phyloP scores from a whole-genome alignment of 2,113 vertebrate species.

The Pongo abelii region DNA sequence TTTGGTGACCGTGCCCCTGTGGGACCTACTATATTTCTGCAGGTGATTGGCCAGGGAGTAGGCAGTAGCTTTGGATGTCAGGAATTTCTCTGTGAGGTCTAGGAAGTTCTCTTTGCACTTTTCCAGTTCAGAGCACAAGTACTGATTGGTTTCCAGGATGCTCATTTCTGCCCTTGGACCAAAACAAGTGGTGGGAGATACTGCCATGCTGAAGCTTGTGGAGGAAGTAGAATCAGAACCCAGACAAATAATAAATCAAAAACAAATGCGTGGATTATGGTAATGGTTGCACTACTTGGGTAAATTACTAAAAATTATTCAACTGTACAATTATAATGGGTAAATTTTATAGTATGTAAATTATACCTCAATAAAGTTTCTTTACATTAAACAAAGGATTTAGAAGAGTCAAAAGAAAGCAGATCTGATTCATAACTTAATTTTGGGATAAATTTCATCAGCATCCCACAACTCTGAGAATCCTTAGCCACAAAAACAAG shows the following conservation, averaged over 20 bases:
- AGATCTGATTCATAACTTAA: not conserved
- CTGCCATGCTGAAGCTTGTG: not conserved
- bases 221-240: not conserved
- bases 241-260: not conserved
- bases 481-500: not conserved
- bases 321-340: not conserved
- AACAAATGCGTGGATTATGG: not conserved
- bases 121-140: constrained; percentile 81
- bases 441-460: not conserved
- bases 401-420: not conserved
- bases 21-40: constrained; percentile 90
- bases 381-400: not conserved
- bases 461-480: not conserved
- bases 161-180: no score
- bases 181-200: not conserved
- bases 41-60: constrained; percentile 90
- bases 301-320: not conserved
- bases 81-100: constrained; percentile 90
- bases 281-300: not conserved
- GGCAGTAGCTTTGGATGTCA: constrained; percentile 89
- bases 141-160: not conserved
- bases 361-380: not conserved
- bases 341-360: not conserved
- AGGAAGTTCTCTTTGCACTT: constrained; percentile 85
- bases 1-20: not conserved